Evolutionary conservation across 2,888 invertebrate species (phyloP).

Genomic region (Ochropleura leucogaster): DNA sequence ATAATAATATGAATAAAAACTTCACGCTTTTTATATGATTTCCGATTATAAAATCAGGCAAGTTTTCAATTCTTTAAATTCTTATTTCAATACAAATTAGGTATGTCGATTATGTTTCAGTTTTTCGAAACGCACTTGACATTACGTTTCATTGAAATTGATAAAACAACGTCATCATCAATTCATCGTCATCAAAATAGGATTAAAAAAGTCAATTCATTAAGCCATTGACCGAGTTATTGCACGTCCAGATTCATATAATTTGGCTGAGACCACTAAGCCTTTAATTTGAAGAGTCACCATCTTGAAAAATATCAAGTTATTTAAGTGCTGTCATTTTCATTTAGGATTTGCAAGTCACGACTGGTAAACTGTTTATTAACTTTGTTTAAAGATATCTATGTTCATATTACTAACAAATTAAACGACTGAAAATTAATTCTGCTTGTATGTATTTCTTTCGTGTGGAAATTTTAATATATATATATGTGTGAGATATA

Average conservation of each 20-base stretch:
- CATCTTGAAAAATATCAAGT: slow-evolving; percentile 33
- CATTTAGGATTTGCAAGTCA: slow-evolving; percentile 40
- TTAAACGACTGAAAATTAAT: not conserved
- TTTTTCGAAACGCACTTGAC: not conserved
- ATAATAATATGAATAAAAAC: slow-evolving; percentile 50
- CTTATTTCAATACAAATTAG: not conserved
- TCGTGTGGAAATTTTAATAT: no score
- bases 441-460: not conserved
- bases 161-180: not conserved
- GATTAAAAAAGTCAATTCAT: not conserved
- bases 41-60: slow-evolving; percentile 32
- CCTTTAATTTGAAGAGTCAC: slow-evolving; percentile 30
- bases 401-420: slow-evolving; percentile 4
- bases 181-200: not conserved
- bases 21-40: slow-evolving; percentile 35
- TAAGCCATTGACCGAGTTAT: not conserved
- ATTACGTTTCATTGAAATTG: not conserved
- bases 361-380: not conserved
- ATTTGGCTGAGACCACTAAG: not conserved
- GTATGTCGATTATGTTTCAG: not conserved
- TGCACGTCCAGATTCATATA: not conserved
- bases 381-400: slow-evolving; percentile 5
- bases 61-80: no score
- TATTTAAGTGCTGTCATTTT: slow-evolving; percentile 33
- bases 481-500: no score